These are phyloP conservation scores for Xestia rhomboidea DNA, from an alignment of 2,888 invertebrate species.

Conservation along the genomic window DNA sequence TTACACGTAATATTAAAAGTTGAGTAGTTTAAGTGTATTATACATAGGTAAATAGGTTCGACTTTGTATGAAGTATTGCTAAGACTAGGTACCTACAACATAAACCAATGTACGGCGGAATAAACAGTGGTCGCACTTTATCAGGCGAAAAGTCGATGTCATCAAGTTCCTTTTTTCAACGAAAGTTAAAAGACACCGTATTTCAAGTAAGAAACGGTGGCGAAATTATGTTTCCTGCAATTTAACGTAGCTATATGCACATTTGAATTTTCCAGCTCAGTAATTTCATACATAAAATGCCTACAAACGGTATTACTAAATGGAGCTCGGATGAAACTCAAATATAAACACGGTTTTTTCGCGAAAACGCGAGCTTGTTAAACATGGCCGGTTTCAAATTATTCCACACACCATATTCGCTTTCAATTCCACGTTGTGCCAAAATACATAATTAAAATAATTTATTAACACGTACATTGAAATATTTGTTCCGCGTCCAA, in stretches of 20 bases:
- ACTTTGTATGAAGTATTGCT: slow-evolving; percentile 89
- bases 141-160: slow-evolving; percentile 64
- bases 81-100: slow-evolving; percentile 79
- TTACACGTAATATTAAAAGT: slow-evolving; percentile 89
- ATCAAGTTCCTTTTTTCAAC: slow-evolving; percentile 72
- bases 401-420: slow-evolving; percentile 69
- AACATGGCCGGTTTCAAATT: slow-evolving; percentile 60
- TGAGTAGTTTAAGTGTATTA: slow-evolving; percentile 89
- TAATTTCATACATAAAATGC: slow-evolving; percentile 68
- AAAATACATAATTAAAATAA: slow-evolving; percentile 82
- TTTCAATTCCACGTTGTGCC: slow-evolving; percentile 87
- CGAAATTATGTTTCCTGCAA: slow-evolving; percentile 71
- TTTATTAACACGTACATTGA: slow-evolving; percentile 68
- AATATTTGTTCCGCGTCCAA: slow-evolving; percentile 70
- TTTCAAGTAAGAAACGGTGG: slow-evolving; percentile 63
- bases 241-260: slow-evolving; percentile 69
- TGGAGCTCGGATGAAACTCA: slow-evolving; percentile 65
- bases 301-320: slow-evolving; percentile 64
- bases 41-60: slow-evolving; percentile 87
- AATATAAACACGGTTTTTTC: slow-evolving; percentile 60
- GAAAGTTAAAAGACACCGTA: slow-evolving; percentile 67
- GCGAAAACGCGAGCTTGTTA: slow-evolving; percentile 58
- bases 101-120: slow-evolving; percentile 73
- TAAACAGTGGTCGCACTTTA: slow-evolving; percentile 75
- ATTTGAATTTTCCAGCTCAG: slow-evolving; percentile 72